Evolutionary conservation across 1,140 invertebrate genomes (phyloP).

Genomic region (Drosophila aff.): DNA sequence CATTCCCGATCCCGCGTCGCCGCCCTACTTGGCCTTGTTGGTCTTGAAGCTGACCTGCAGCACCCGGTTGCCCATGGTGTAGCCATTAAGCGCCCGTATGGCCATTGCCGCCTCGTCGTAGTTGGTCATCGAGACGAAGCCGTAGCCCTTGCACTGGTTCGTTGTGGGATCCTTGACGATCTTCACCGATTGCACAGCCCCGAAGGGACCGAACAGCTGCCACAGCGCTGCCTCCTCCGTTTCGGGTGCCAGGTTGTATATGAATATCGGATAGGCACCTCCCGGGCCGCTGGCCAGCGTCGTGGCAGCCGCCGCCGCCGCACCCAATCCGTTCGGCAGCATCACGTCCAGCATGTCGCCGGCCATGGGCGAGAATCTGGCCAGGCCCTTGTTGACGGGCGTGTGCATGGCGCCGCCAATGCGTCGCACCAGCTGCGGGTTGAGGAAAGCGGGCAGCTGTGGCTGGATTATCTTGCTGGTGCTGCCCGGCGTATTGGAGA

Average conservation of each 20-base stretch:
- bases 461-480: slow-evolving; percentile 86
- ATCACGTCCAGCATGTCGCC: slow-evolving; percentile 92
- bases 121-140: slow-evolving; percentile 99
- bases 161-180: slow-evolving; percentile 98
- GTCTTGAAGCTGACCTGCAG: slow-evolving; percentile 99
- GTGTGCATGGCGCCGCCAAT: slow-evolving; percentile 92
- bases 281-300: slow-evolving; percentile 78
- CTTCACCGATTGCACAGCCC: slow-evolving; percentile 99
- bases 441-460: slow-evolving; percentile 86
- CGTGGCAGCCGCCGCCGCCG: slow-evolving; percentile 91
- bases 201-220: slow-evolving; percentile 99
- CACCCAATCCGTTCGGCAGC: slow-evolving; percentile 90
- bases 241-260: slow-evolving; percentile 99
- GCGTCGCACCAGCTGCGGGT: slow-evolving; percentile 86
- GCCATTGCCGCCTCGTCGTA: slow-evolving; percentile 99
- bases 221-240: slow-evolving; percentile 99
- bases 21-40: slow-evolving; percentile 90
- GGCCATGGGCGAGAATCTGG: slow-evolving; percentile 94
- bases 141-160: slow-evolving; percentile 99
- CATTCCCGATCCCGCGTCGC: slow-evolving; percentile 3
- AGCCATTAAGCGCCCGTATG: slow-evolving; percentile 98
- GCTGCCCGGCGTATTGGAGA: slow-evolving; percentile 87
- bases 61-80: slow-evolving; percentile 97
- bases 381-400: slow-evolving; percentile 94
- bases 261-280: slow-evolving; percentile 98